phyloP scores from a whole-genome alignment of 2,888 invertebrate species.

The Lysandra coridon region DNA sequence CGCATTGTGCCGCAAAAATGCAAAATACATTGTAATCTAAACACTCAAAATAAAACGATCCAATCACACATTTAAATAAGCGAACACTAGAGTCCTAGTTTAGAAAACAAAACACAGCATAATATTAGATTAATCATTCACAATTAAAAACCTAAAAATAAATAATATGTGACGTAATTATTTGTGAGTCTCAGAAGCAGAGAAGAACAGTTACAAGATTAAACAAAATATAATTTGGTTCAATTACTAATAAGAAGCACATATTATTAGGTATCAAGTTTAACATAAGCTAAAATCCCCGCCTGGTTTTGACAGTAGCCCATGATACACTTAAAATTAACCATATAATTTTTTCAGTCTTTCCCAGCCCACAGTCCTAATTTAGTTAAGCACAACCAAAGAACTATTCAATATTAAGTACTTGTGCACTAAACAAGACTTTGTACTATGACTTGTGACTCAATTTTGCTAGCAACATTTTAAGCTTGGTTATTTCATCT shows the following conservation, averaged over 20 bases:
- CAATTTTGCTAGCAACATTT: constrained; percentile 70
- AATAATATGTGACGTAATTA: background rate
- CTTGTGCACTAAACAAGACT: background rate
- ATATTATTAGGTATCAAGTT: background rate
- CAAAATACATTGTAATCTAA: background rate
- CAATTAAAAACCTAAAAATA: background rate
- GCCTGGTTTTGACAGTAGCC: background rate
- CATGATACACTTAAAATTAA: background rate
- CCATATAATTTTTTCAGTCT: background rate
- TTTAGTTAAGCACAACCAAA: background rate
- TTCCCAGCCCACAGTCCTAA: background rate
- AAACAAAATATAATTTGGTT: too few species aligned
- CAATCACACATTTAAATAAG: constrained; percentile 1
- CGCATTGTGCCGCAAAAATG: too few species aligned
- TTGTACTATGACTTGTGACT: constrained; percentile 44
- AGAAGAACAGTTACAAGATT: too few species aligned
- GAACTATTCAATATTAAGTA: background rate
- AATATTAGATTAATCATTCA: background rate
- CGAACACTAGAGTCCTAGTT: background rate
- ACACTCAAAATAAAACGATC: background rate
- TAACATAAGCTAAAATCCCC: background rate
- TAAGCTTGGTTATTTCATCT: constrained; percentile 78
- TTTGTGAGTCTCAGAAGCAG: background rate
- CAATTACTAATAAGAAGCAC: background rate
- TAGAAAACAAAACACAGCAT: background rate